Evolutionary conservation across 2,797 vertebrate genomes (phyloP).

Genomic region (Cygnus olor): DNA sequence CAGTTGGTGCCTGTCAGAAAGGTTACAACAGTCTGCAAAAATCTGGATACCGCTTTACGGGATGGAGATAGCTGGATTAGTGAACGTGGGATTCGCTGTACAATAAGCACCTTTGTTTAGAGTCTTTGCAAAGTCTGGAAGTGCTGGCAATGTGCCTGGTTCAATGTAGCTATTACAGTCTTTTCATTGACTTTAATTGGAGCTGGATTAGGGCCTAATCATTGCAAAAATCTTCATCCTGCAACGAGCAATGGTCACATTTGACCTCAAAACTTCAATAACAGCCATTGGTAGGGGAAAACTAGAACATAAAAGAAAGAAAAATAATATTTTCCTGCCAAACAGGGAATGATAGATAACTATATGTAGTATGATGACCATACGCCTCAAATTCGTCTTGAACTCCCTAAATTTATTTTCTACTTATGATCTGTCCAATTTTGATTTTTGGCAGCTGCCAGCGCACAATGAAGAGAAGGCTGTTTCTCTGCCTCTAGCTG

Average conservation of each 20-base stretch:
- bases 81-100: not conserved
- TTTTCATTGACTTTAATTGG: slow-evolving; percentile 62
- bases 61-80: slow-evolving; percentile 1
- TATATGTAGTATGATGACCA: not conserved
- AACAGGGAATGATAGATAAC: not conserved
- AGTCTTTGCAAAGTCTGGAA: slow-evolving; percentile 32
- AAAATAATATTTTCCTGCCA: not conserved
- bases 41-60: not conserved
- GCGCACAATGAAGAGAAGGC: not conserved
- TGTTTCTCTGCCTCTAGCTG: slow-evolving; percentile 50
- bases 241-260: not conserved
- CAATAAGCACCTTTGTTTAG: slow-evolving; percentile 50
- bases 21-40: not conserved
- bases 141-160: not conserved
- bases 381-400: slow-evolving; percentile 45
- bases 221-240: slow-evolving; percentile 36
- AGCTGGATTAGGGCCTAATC: slow-evolving; percentile 49
- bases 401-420: not conserved
- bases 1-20: not conserved
- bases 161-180: slow-evolving; percentile 36
- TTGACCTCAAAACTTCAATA: slow-evolving; percentile 26
- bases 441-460: slow-evolving; percentile 52
- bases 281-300: not conserved
- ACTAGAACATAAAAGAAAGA: not conserved
- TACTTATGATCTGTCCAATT: not conserved